Conservation (phyloP, 2,797 vertebrate species). For the Mallotus villosus region DNA sequence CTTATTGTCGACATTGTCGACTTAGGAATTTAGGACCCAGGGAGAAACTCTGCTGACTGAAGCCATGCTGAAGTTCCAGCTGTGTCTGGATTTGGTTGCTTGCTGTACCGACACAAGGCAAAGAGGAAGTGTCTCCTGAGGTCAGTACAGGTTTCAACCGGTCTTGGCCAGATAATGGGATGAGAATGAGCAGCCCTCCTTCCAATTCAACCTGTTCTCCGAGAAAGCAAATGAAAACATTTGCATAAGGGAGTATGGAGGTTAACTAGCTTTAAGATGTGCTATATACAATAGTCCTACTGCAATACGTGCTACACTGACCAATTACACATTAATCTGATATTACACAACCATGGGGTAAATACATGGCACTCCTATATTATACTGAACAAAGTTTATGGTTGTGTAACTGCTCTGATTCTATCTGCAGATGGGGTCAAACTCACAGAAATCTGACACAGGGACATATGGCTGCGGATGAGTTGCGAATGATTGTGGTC, state of each 20-base stretch:
- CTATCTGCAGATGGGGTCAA: constrained; percentile 12
- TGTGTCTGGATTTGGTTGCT: constrained; percentile 59
- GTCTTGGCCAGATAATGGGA: constrained; percentile 46
- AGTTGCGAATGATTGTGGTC: not conserved
- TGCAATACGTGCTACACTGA: not conserved
- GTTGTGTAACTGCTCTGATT: constrained; percentile 22
- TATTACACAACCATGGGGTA: not conserved
- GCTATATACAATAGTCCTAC: not conserved
- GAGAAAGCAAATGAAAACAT: constrained; percentile 15
- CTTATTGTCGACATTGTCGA: constrained; percentile 34
- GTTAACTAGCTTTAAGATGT: not conserved
- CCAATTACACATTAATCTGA: not conserved
- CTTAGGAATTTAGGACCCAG: constrained; percentile 47
- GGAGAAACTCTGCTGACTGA: constrained; percentile 22
- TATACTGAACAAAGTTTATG: constrained; percentile 1
- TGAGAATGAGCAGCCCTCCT: constrained; percentile 45
- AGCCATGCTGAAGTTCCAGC: constrained; percentile 47
- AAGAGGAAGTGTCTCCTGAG: constrained; percentile 63
- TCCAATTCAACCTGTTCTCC: constrained; percentile 48
- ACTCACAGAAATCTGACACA: not conserved
- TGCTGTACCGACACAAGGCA: constrained; percentile 38
- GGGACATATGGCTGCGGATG: not conserved
- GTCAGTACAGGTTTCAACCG: constrained; percentile 73
- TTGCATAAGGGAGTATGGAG: constrained; percentile 1
- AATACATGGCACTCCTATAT: not conserved